Evolutionary conservation across 2,797 vertebrate genomes (phyloP).

Genomic region (Anguilla megastoma): DNA sequence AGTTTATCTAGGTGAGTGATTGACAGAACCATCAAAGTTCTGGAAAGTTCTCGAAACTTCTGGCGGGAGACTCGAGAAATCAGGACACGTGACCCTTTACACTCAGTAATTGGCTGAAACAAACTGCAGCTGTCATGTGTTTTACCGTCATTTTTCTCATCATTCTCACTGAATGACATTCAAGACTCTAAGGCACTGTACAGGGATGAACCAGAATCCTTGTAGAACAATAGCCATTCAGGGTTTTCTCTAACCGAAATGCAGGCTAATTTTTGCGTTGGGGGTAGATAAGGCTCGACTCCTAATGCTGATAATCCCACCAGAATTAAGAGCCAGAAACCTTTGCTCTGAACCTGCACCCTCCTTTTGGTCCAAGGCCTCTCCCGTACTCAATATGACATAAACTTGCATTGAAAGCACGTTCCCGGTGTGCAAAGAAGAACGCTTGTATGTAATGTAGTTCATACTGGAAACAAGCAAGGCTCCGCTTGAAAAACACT

Average conservation of each 20-base stretch:
- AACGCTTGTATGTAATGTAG: neutral
- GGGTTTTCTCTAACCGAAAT: neutral
- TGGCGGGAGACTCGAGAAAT: neutral
- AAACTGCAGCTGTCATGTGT: neutral
- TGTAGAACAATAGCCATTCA: neutral
- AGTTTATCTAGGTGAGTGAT: slow-evolving; percentile 24
- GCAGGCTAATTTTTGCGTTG: neutral
- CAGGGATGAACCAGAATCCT: neutral
- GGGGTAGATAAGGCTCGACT: neutral
- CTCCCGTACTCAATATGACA: slow-evolving; percentile 34
- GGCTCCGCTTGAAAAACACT: neutral
- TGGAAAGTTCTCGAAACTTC: neutral
- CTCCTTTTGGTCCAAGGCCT: slow-evolving; percentile 66
- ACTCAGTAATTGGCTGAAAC: neutral
- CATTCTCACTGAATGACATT: neutral
- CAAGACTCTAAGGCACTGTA: slow-evolving; percentile 30
- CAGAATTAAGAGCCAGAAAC: neutral
- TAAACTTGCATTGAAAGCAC: slow-evolving; percentile 10
- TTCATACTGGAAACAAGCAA: neutral
- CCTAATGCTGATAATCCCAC: slow-evolving; percentile 8
- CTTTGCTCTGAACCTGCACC: neutral
- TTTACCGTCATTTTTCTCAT: neutral
- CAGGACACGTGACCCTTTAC: neutral
- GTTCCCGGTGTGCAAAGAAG: neutral
- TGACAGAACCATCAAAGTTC: slow-evolving; percentile 16